Evolutionary conservation across 2,888 invertebrate genomes (phyloP).

Genomic region (Andrena dorsata): DNA sequence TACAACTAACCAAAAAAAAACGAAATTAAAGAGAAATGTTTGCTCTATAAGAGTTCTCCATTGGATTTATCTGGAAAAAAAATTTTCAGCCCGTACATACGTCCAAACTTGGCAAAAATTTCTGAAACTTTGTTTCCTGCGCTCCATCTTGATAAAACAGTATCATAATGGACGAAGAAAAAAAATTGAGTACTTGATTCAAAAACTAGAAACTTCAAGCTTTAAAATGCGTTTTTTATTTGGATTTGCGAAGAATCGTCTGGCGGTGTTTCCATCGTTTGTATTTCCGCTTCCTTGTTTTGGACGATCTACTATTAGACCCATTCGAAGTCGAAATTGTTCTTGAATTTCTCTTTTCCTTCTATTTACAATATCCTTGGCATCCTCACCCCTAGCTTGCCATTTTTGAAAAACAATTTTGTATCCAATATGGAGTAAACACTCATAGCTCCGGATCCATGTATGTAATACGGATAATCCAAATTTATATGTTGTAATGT

Average conservation of each 20-base stretch:
- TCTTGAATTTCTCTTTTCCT: slow-evolving; percentile 56
- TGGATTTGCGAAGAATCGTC: slow-evolving; percentile 15
- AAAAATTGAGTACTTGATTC: no score
- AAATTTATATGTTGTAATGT: slow-evolving; percentile 4
- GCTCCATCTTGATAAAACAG: no score
- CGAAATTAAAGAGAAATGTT: no score
- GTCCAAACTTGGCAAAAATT: no score
- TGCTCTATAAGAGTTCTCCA: no score
- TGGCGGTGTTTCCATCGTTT: slow-evolving; percentile 10
- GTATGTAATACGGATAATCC: slow-evolving; percentile 1
- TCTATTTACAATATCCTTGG: neutral
- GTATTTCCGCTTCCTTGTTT: slow-evolving; percentile 20
- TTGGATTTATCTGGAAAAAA: no score
- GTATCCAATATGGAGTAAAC: neutral
- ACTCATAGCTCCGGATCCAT: slow-evolving; percentile 6
- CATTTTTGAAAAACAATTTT: neutral
- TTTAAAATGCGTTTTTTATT: no score
- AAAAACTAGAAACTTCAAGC: no score
- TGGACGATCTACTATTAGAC: neutral
- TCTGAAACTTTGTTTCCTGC: no score
- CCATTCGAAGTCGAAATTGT: neutral
- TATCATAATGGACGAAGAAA: no score
- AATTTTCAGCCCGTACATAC: no score
- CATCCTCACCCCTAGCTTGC: slow-evolving; percentile 1
- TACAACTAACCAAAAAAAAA: no score